Conservation (phyloP, 2,888 invertebrate species). For the Apodemia mormo region DNA sequence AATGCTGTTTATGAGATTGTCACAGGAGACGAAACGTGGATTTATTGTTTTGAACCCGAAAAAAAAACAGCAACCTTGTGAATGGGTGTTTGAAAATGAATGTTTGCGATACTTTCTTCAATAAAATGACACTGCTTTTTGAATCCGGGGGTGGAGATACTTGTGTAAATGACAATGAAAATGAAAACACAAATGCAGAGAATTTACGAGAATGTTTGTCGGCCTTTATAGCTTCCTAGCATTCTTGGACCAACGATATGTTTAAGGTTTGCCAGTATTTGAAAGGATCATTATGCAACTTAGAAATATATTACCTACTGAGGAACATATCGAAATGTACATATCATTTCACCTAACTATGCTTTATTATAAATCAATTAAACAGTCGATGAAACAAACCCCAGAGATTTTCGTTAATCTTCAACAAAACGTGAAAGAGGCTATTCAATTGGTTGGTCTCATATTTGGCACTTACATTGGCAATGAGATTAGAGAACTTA, state of each 20-base stretch:
- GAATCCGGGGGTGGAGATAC: too few species aligned
- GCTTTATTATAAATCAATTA: constrained; percentile 53
- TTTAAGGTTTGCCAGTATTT: constrained; percentile 48
- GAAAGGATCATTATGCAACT: constrained; percentile 46
- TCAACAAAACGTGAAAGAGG: constrained; percentile 41
- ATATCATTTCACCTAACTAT: constrained; percentile 51
- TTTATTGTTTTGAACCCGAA: too few species aligned
- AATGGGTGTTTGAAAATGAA: too few species aligned
- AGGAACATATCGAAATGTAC: constrained; percentile 47
- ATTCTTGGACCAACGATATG: constrained; percentile 47
- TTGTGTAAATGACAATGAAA: too few species aligned
- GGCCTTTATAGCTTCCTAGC: constrained; percentile 42
- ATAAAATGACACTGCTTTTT: too few species aligned
- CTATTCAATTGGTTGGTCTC: constrained; percentile 47
- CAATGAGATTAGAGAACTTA: constrained; percentile 46
- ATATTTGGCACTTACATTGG: constrained; percentile 51
- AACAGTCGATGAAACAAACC: constrained; percentile 44
- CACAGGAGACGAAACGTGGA: too few species aligned
- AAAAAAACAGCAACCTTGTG: too few species aligned
- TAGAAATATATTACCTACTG: constrained; percentile 47
- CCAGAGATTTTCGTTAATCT: constrained; percentile 46
- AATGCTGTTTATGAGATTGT: too few species aligned
- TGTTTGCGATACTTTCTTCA: constrained; percentile 46
- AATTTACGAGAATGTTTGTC: constrained; percentile 33
- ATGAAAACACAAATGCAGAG: constrained; percentile 17